Conservation (phyloP, 2,888 invertebrate species). For the Lithophane ornitopus region DNA sequence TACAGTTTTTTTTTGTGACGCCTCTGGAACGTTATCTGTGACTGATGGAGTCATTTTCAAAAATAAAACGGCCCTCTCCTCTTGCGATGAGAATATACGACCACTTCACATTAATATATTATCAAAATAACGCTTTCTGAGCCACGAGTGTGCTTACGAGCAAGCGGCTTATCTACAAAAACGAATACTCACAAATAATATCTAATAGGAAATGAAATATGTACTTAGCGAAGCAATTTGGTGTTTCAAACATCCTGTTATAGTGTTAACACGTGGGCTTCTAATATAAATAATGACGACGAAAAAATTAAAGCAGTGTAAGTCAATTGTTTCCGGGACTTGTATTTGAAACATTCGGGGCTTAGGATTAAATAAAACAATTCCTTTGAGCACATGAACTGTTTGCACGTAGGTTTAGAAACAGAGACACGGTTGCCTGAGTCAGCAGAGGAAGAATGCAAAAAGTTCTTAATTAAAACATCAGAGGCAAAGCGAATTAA, state of each 20-base stretch:
- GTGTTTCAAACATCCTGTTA: conserved; percentile 88
- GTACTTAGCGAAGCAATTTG: conserved; percentile 84
- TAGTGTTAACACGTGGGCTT: conserved; percentile 84
- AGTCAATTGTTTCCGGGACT: conserved; percentile 80
- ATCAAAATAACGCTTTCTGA: conserved; percentile 84
- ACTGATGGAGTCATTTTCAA: conserved; percentile 89
- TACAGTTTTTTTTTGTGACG: conserved; percentile 83
- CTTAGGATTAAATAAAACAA: conserved; percentile 52
- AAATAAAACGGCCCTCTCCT: conserved; percentile 87
- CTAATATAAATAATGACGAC: conserved; percentile 85
- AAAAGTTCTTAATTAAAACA: conserved; percentile 83
- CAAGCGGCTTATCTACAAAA: conserved; percentile 81
- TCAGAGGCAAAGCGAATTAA: conserved; percentile 82
- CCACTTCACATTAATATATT: conserved; percentile 86
- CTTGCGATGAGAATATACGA: conserved; percentile 82
- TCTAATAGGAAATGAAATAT: conserved; percentile 86
- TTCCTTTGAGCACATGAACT: conserved; percentile 38
- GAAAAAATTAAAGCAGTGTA: conserved; percentile 79
- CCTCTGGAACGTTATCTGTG: conserved; percentile 84
- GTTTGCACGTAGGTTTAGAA: conserved; percentile 29
- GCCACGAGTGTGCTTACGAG: conserved; percentile 71
- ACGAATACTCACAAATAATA: conserved; percentile 84
- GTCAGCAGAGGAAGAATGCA: conserved; percentile 63
- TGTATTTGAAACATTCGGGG: conserved; percentile 60
- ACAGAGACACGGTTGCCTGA: conserved; percentile 40